Conservation (phyloP, 2,113 vertebrate species). For the Corydoras sp. region DNA sequence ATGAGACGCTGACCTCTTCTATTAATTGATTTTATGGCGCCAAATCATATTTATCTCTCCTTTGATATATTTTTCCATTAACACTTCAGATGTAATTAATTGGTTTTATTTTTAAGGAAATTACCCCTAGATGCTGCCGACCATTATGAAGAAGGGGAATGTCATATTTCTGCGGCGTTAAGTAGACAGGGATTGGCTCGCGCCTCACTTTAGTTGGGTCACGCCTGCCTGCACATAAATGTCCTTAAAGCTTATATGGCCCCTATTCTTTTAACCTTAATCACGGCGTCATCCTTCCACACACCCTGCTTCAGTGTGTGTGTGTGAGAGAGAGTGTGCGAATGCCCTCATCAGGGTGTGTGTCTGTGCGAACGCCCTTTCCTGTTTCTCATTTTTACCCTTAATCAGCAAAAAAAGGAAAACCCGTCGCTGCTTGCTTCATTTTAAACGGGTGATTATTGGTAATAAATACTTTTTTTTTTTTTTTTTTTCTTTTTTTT, state of each 20-base stretch:
- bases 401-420: constrained; percentile 74
- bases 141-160: constrained; percentile 41
- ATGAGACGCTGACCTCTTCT: constrained; percentile 62
- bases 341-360: background rate
- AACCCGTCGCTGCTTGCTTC: constrained; percentile 55
- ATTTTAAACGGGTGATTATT: constrained; percentile 86
- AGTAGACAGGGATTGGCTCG: constrained; percentile 56
- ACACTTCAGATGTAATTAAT: constrained; percentile 63
- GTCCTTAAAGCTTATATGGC: constrained; percentile 64
- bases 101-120: constrained; percentile 54
- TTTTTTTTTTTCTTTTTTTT: too few species aligned
- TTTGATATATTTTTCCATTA: constrained; percentile 59
- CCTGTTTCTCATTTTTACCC: constrained; percentile 68
- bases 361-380: constrained; percentile 51
- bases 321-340: constrained; percentile 23
- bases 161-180: constrained; percentile 42
- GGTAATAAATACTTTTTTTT: constrained; percentile 90
- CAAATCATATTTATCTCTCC: constrained; percentile 55
- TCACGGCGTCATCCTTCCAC: constrained; percentile 66
- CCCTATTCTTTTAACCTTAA: constrained; percentile 69
- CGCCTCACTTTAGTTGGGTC: constrained; percentile 59
- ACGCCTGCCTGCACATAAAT: constrained; percentile 66
- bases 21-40: constrained; percentile 67
- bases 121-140: constrained; percentile 43
- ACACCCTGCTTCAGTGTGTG: constrained; percentile 58